These are phyloP conservation scores for Sminthurinus aureus DNA, from an alignment of 2,888 invertebrate genomes.

Conservation along the genomic window DNA sequence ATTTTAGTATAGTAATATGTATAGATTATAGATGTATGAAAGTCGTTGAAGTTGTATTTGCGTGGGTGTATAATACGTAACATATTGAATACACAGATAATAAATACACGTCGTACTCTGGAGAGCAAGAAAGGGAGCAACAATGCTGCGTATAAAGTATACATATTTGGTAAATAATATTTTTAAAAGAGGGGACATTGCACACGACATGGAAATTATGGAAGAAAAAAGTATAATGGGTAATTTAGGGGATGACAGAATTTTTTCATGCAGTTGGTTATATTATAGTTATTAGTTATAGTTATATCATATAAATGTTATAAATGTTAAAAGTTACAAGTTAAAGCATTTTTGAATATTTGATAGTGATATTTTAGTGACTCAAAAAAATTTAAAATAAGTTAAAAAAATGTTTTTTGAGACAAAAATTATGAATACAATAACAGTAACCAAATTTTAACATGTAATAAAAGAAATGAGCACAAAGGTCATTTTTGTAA, in stretches of 20 bases:
- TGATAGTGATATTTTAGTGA: background rate
- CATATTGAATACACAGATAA: too few species aligned
- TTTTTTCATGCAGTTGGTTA: background rate
- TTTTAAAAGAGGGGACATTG: background rate
- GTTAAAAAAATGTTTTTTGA: background rate
- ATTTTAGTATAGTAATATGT: too few species aligned
- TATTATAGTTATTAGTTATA: too few species aligned
- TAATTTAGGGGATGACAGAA: background rate
- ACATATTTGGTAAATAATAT: background rate
- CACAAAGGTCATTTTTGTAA: background rate
- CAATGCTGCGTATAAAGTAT: background rate
- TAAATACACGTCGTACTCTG: background rate
- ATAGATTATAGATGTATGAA: too few species aligned
- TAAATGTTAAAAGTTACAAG: too few species aligned
- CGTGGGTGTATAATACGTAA: too few species aligned
- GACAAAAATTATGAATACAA: background rate
- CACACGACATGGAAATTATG: background rate
- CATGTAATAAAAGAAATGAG: background rate
- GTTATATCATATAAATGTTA: too few species aligned
- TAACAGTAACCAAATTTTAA: background rate
- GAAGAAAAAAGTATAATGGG: background rate
- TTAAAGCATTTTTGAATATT: too few species aligned
- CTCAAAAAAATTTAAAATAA: background rate
- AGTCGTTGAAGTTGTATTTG: too few species aligned
- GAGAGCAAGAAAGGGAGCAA: conserved; percentile 21